A percentile compares a stretch with the other conserved stretches of the same genome.
phyloP scores from a whole-genome alignment of 2,113 vertebrate species.

The Lanius ludovicianus region DNA sequence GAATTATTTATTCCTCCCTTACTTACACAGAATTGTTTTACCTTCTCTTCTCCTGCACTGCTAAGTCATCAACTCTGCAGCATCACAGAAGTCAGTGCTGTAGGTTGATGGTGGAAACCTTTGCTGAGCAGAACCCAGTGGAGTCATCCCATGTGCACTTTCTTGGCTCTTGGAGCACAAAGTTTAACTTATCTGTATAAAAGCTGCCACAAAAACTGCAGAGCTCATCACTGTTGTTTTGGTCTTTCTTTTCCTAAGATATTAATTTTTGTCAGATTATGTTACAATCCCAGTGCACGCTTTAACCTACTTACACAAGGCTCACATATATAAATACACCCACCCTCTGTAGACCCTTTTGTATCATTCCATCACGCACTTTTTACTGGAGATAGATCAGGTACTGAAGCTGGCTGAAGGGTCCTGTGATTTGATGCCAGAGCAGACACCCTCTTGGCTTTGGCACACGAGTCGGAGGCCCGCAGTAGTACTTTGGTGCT shows the following conservation, averaged over 20 bases:
- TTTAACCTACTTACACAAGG: background rate
- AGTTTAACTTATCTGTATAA: background rate
- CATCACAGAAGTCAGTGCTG: background rate
- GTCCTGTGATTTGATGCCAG: background rate
- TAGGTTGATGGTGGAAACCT: background rate
- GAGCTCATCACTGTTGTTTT: background rate
- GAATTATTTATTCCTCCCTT: background rate
- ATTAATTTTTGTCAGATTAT: background rate
- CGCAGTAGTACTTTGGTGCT: background rate
- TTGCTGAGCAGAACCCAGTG: background rate
- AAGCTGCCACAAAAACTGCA: background rate
- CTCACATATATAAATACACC: background rate
- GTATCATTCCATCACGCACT: background rate
- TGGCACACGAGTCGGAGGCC: fast-evolving
- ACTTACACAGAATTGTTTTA: background rate
- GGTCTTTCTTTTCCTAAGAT: background rate
- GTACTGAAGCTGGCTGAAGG: background rate
- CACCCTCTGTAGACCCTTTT: background rate
- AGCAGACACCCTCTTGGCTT: background rate
- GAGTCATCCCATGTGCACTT: background rate
- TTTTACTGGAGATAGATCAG: background rate
- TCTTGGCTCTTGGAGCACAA: background rate
- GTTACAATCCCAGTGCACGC: background rate
- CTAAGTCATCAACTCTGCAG: background rate
- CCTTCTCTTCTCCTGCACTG: background rate